Evolutionary conservation across 2,888 invertebrate genomes (phyloP).

Genomic region (Ochropleura leucogaster): DNA sequence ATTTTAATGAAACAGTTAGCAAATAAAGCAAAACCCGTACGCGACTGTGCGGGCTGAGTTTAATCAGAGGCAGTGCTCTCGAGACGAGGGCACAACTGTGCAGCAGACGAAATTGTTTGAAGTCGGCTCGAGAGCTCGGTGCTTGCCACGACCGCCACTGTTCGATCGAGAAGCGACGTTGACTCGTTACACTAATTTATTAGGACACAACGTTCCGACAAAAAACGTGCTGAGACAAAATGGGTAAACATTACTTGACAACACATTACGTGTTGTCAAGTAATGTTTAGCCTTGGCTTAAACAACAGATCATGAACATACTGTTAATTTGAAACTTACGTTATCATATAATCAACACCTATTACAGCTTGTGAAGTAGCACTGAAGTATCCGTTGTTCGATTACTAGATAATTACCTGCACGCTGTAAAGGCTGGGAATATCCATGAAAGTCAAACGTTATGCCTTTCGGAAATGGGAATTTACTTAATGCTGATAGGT

Average conservation of each 20-base stretch:
- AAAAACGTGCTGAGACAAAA: conserved; percentile 47
- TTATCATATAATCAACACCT: conserved; percentile 16
- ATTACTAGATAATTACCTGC: conserved; percentile 40
- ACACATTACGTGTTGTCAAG: too few species aligned
- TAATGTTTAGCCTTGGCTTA: conserved; percentile 8
- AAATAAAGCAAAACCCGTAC: conserved; percentile 75
- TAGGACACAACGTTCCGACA: conserved; percentile 41
- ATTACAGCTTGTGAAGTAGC: conserved; percentile 20
- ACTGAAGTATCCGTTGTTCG: conserved; percentile 46
- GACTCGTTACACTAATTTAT: conserved; percentile 60
- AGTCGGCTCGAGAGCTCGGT: conserved; percentile 71
- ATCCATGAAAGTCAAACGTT: conserved; percentile 38
- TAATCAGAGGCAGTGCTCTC: conserved; percentile 83
- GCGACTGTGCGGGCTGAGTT: conserved; percentile 72
- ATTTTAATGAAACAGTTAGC: conserved; percentile 67
- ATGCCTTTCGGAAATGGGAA: conserved; percentile 37
- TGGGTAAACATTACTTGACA: conserved; percentile 29
- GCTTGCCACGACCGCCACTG: conserved; percentile 48
- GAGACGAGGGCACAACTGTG: conserved; percentile 76
- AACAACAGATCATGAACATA: conserved; percentile 1
- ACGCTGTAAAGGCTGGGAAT: conserved; percentile 19
- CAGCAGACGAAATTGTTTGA: conserved; percentile 81
- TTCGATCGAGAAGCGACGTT: conserved; percentile 48
- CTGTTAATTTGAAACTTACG: conserved; percentile 1
- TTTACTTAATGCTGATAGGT: conserved; percentile 27